Evolutionary conservation across 2,888 invertebrate species (phyloP), one percentile per base, ranked within the genome.

Genomic region (Bombylius discolor): DNA sequence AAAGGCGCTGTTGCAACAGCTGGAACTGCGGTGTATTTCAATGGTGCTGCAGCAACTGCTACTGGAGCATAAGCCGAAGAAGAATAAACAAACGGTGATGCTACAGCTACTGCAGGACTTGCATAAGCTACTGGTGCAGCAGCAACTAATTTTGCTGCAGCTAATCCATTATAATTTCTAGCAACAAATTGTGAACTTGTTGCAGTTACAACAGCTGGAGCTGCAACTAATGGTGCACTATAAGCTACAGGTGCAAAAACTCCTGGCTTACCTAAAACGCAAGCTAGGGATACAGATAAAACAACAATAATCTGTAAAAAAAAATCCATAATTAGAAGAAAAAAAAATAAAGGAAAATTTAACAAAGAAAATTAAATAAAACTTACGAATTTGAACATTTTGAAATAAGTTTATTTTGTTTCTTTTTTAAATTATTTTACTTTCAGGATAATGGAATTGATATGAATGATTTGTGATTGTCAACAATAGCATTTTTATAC

Each of bases 121-220:
- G 78, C 76, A 62, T 82, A 82, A 14, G 79, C 80, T 34, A 81
- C 67, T 4, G 79, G 78, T 48, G 75, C 69, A 60, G 76, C 69
- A 14, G 79, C 80, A n/a, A 14, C 14, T 6, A 14, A 6, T 14
- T 6, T 6, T 39, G 69, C 66, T 60, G 76, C 70, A 23, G 79
- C 80, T 14, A 80, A 64, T 11, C 79, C 78, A 62, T 81, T 80
- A 69, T 77, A 79, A 62, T 79, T 80, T 58, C 80, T 74, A 7
- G 80, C 77, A 62, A 81, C 67, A 47, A 79, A 78, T 66, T 82
- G 81, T 31, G 80, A 81, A 65, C 81, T 81, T 60, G 77, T 76
- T 5, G 81, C 78, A 0, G 81, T 80, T 5, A 80, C 78, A 34
- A 62, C 64, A 36, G 55, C 56, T 64, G 78, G 79, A 34, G 67